Conservation (phyloP, 2,113 vertebrate genomes). For the Scomber colias region DNA sequence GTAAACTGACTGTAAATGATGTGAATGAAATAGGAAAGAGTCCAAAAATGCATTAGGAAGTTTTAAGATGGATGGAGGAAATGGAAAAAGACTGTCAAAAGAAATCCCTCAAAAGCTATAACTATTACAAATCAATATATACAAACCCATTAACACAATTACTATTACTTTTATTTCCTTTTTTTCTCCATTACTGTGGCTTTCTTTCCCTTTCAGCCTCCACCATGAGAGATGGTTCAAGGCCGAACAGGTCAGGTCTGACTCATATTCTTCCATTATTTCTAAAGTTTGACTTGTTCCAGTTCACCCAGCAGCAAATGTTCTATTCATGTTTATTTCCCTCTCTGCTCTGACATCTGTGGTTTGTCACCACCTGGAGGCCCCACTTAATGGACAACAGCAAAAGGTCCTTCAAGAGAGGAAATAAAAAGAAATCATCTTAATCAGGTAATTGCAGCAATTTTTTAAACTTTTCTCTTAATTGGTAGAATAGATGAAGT, state of each 20-base stretch:
- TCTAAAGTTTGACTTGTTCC: constrained; percentile 24
- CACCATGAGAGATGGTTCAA: constrained; percentile 8
- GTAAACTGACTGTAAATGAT: neutral
- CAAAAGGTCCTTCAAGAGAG: constrained; percentile 3
- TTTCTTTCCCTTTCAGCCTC: constrained; percentile 31
- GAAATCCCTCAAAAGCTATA: constrained; percentile 29
- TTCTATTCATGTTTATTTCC: neutral
- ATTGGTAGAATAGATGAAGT: no score
- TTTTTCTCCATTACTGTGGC: constrained; percentile 26
- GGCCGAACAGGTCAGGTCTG: no score
- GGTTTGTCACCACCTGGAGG: constrained; percentile 64
- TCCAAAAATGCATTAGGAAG: constrained; percentile 48
- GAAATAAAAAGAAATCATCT: constrained; percentile 1
- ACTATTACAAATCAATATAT: constrained; percentile 48
- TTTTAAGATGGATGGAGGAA: constrained; percentile 42
- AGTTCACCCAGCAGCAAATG: neutral
- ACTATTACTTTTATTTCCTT: constrained; percentile 30
- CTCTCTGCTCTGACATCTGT: constrained; percentile 26
- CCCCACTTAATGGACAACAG: constrained; percentile 3
- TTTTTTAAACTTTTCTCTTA: no score
- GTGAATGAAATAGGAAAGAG: constrained; percentile 51
- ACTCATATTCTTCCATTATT: constrained; percentile 6
- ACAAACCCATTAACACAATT: constrained; percentile 58
- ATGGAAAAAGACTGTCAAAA: constrained; percentile 16
- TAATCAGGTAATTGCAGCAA: constrained; percentile 11